Conservation (phyloP, 2,888 invertebrate species). For the Beris morrisii region DNA sequence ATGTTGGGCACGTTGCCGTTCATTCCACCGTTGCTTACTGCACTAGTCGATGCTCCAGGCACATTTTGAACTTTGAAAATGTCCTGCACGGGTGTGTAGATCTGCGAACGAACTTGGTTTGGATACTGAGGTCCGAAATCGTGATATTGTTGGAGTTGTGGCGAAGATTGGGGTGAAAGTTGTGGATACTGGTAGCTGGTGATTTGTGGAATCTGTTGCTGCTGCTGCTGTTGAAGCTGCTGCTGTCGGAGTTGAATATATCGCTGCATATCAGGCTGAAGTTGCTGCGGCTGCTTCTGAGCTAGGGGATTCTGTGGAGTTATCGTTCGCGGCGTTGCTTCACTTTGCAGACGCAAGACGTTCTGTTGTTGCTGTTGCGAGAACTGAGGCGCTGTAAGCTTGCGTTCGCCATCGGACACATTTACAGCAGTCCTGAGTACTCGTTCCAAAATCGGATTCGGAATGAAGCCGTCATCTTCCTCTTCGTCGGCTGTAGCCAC, state of each 20-base stretch:
- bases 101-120: constrained; percentile 45
- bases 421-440: constrained; percentile 77
- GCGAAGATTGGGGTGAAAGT: constrained; percentile 41
- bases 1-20: constrained; percentile 55
- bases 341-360: constrained; percentile 58
- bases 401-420: constrained; percentile 51
- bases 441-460: constrained; percentile 86
- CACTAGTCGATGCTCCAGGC: constrained; percentile 41
- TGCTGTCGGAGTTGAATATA: constrained; percentile 50
- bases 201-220: constrained; percentile 29
- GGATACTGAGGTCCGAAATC: constrained; percentile 39
- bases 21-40: constrained; percentile 41
- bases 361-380: constrained; percentile 56
- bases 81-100: constrained; percentile 50
- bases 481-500: constrained; percentile 92
- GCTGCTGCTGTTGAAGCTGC: constrained; percentile 42
- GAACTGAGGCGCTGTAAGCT: constrained; percentile 50
- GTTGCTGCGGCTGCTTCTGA: constrained; percentile 29
- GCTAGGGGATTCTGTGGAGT: constrained; percentile 20
- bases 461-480: constrained; percentile 86
- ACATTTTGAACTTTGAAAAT: constrained; percentile 50
- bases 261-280: constrained; percentile 48
- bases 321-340: constrained; percentile 49
- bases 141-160: constrained; percentile 48
- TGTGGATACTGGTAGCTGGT: constrained; percentile 40